Percentiles rank a stretch among this genome's conserved stretches.
Evolutionary conservation across 2,888 invertebrate genomes (phyloP).

Genomic region (Hydraecia micacea): DNA sequence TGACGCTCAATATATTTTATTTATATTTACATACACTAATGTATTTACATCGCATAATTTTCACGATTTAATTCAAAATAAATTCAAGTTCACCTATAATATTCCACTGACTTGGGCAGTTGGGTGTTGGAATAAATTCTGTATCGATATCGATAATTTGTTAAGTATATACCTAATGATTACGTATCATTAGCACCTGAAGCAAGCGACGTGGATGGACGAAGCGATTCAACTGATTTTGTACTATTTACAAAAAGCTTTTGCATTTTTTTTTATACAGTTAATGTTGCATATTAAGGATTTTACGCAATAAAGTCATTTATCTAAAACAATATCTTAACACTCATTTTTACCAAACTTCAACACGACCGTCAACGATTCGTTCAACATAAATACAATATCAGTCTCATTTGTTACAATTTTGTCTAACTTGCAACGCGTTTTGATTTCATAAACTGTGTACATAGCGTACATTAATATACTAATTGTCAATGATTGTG

Average conservation of each 20-base stretch:
- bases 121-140: conserved; percentile 64
- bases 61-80: conserved; percentile 65
- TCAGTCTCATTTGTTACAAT: conserved; percentile 84
- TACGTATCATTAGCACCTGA: conserved; percentile 77
- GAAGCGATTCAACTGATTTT: conserved; percentile 73
- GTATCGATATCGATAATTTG: conserved; percentile 52
- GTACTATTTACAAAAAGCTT: conserved; percentile 73
- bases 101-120: conserved; percentile 69
- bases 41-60: conserved; percentile 86
- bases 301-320: conserved; percentile 50
- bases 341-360: conserved; percentile 69
- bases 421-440: conserved; percentile 71
- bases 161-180: conserved; percentile 54
- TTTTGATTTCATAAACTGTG: conserved; percentile 56
- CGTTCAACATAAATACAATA: conserved; percentile 80
- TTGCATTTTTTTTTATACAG: conserved; percentile 33
- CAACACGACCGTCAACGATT: conserved; percentile 68
- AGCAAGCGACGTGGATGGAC: conserved; percentile 82
- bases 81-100: conserved; percentile 63
- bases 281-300: conserved; percentile 43
- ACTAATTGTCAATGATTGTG: conserved; percentile 46
- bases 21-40: conserved; percentile 86
- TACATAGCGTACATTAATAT: conserved; percentile 37
- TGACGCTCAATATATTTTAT: conserved; percentile 80
- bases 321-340: conserved; percentile 59